phyloP scores from a whole-genome alignment of 2,888 invertebrate genomes.

The Acanthosepion lycidas region DNA sequence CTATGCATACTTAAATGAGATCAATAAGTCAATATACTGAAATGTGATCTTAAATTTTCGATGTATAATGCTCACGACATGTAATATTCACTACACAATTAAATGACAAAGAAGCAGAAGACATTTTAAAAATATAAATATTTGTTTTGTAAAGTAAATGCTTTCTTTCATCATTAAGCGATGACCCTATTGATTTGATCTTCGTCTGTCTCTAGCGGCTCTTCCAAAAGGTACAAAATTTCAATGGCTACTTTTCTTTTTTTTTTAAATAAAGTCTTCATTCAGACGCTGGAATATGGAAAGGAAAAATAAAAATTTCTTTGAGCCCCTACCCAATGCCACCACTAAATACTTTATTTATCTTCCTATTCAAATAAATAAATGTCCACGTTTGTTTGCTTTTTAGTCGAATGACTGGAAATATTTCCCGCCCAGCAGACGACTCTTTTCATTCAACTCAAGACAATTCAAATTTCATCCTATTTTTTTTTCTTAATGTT shows the following conservation, averaged over 20 bases:
- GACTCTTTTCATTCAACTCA: background rate
- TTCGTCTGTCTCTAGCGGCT: too few relatives aligned
- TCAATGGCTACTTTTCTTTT: background rate
- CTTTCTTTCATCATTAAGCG: too few relatives aligned
- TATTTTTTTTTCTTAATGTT: too few relatives aligned
- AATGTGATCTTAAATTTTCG: too few relatives aligned
- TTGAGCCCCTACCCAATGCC: background rate
- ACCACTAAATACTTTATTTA: background rate
- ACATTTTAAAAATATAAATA: too few relatives aligned
- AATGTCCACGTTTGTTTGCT: background rate
- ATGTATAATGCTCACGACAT: too few relatives aligned
- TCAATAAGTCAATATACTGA: too few relatives aligned
- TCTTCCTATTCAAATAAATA: background rate
- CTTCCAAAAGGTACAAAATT: background rate
- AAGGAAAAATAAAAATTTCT: background rate
- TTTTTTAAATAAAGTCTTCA: background rate
- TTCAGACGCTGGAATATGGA: background rate
- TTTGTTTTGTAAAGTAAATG: too few relatives aligned
- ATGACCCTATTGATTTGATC: too few relatives aligned
- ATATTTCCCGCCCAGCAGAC: background rate
- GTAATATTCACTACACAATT: too few relatives aligned
- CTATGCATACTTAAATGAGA: too few relatives aligned
- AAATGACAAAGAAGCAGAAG: too few relatives aligned
- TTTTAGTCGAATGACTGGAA: background rate
- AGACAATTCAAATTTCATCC: background rate